Base-by-base conservation (phyloP, 2,888 invertebrate species). In the Lithophane semibrunnea region DNA sequence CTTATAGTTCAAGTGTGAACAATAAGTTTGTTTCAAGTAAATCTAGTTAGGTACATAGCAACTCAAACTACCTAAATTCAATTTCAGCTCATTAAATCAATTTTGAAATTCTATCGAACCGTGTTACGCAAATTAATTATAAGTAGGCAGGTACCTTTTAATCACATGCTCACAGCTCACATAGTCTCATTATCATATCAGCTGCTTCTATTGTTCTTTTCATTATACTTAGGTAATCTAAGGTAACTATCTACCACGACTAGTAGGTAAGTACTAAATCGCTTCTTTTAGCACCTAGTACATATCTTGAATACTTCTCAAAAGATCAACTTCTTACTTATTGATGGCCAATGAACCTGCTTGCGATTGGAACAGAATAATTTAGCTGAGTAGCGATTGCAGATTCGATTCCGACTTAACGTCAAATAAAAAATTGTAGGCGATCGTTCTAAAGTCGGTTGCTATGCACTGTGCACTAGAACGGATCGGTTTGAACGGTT, bases 21-120 rank as follows among this genome's bases (percentile, higher is more conserved):
- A 71, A 42, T 1, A 69, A 54, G 13, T 49, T 65, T 24, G 58
- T 44, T 29, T 67, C 24, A n/a, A 54, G 10, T 13, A 60, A 56
- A 52, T 21, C 10, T 47, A 29, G 21, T 24, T 24, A n/a, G 1
- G 12, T 56, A 54, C 13, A 10, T 52, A 56, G 37, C 29, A 79
- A 65, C 56, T 47, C 12, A 37, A 63, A 1, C 13, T 13, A 37
- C 8, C 9, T 44, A 13, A 21, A 71, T 63, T 42, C 18, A 68
- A 71, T 80, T 71, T 63, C n/a, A 60, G 37, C 47, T 68, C 52
- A 29, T 64, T 24, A 71, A 75, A 80, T 68, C 18, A 49, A 54
- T 80, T 60, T 68, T 64, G 47, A 56, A 18, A 42, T 54, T 42
- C 29, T 18, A 47, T 37, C 21, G n/a, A 56, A 47, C 10, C 18